Percentiles rank a stretch among this genome's conserved stretches.
phyloP scores from a whole-genome alignment of 2,113 vertebrate genomes.

The Meleagris gallopavo region DNA sequence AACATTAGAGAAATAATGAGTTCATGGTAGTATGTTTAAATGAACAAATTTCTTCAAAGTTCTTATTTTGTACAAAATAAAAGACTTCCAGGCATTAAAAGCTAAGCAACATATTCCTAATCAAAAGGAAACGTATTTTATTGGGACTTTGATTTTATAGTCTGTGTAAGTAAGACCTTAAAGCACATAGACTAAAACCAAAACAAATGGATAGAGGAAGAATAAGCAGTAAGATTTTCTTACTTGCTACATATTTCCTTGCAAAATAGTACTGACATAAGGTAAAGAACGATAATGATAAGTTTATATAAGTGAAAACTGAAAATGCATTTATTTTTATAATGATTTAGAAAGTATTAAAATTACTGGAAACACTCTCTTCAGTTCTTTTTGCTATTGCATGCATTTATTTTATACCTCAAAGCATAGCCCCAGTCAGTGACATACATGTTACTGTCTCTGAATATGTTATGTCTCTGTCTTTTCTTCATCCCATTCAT shows the following conservation, averaged over 20 bases:
- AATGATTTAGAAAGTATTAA: neutral
- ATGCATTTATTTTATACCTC: neutral
- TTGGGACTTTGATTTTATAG: neutral
- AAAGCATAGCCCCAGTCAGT: neutral
- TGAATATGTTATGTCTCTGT: neutral
- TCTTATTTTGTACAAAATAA: neutral
- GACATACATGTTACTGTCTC: neutral
- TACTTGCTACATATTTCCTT: neutral
- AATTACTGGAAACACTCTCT: neutral
- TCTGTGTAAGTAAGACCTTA: neutral
- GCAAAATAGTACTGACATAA: accelerated
- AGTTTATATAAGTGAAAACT: neutral
- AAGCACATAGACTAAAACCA: neutral
- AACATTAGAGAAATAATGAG: neutral
- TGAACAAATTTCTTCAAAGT: neutral
- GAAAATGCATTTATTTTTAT: neutral
- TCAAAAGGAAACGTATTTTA: neutral
- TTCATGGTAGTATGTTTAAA: neutral
- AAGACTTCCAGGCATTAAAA: neutral
- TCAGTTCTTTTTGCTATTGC: accelerated
- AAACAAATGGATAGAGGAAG: neutral
- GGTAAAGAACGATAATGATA: neutral
- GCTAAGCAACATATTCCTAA: neutral
- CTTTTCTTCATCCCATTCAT: neutral
- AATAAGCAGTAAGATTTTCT: neutral